Evolutionary conservation across 2,113 vertebrate species (phyloP).

Genomic region (Aldabrachelys gigantea): DNA sequence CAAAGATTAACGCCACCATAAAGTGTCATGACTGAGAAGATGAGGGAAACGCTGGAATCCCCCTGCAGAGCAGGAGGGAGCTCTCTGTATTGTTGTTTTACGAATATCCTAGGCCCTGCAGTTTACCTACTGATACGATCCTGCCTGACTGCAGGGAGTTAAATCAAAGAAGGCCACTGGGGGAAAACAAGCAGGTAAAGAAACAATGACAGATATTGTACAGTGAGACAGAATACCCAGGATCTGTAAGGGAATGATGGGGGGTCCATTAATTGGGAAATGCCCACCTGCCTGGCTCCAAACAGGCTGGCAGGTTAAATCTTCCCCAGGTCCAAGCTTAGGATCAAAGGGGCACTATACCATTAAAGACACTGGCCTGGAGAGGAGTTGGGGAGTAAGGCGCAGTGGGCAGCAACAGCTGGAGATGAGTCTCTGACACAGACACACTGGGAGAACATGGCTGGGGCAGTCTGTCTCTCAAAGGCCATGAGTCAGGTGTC

Average conservation of each 20-base stretch:
- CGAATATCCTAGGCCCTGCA: background rate
- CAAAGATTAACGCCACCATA: background rate
- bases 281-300: background rate
- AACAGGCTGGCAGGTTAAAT: background rate
- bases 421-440: background rate
- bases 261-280: background rate
- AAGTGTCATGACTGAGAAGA: background rate
- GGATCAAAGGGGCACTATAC: background rate
- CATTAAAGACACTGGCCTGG: background rate
- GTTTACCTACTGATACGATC: background rate
- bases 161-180: background rate
- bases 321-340: background rate
- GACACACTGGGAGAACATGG: background rate
- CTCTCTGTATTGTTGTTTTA: background rate
- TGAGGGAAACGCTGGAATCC: background rate
- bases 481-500: background rate
- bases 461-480: background rate
- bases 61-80: background rate
- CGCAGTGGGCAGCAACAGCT: background rate
- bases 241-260: background rate
- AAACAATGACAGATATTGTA: background rate
- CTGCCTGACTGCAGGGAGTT: background rate
- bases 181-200: background rate
- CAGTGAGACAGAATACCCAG: background rate
- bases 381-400: background rate